phyloP scores from a whole-genome alignment of 2,113 vertebrate genomes.

The Centropristis striata region DNA sequence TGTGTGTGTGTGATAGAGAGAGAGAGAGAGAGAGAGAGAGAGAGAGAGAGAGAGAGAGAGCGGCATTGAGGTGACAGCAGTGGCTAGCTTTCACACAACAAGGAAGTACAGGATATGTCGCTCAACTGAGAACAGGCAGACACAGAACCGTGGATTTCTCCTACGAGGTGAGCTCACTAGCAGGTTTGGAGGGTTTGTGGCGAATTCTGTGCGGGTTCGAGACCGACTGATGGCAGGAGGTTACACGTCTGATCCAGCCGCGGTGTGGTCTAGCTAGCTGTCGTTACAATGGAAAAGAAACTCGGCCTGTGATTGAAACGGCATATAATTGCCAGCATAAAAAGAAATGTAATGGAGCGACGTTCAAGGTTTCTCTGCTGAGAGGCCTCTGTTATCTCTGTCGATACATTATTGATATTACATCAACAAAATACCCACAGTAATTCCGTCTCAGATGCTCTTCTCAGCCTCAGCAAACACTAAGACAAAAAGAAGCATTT shows the following conservation, averaged over 20 bases:
- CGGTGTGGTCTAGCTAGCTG: slow-evolving; percentile 18
- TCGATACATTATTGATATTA: neutral
- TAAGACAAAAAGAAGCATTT: neutral
- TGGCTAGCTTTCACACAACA: slow-evolving; percentile 15
- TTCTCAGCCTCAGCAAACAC: slow-evolving; percentile 30
- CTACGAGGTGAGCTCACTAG: slow-evolving; percentile 3
- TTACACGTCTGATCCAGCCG: neutral
- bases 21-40: too few relatives aligned
- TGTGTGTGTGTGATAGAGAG: neutral
- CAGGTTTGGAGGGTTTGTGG: neutral
- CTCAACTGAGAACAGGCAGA: neutral
- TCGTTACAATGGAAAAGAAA: neutral
- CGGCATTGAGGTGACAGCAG: slow-evolving; percentile 46
- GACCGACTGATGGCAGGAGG: neutral
- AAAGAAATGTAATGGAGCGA: too few relatives aligned
- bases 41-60: neutral
- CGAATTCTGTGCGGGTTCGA: neutral
- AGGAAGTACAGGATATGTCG: slow-evolving; percentile 58
- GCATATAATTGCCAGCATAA: neutral
- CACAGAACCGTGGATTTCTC: neutral
- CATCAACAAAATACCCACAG: neutral
- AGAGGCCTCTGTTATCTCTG: too few relatives aligned
- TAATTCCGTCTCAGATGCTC: neutral
- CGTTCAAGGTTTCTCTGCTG: neutral
- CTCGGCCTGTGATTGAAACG: neutral